Conservation (phyloP, 1,140 invertebrate genomes). For the Marisa cornuarietis region DNA sequence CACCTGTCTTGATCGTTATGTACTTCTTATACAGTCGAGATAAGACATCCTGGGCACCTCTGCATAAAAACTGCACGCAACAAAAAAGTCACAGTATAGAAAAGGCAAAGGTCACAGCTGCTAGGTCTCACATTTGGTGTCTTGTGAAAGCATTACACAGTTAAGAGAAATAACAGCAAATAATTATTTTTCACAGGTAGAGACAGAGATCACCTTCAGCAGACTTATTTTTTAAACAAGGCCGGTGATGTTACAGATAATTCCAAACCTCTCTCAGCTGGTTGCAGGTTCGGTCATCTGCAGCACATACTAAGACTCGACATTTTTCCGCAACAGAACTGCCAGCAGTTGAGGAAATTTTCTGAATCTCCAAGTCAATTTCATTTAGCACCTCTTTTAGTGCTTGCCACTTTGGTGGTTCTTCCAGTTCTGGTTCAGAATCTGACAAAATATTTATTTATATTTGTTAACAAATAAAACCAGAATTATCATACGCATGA, state of each 20-base stretch:
- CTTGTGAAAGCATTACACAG: too few species aligned
- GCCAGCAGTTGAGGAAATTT: constrained; percentile 10
- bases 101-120: background rate
- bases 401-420: constrained; percentile 89
- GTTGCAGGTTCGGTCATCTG: constrained; percentile 82
- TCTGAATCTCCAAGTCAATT: constrained; percentile 49
- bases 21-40: constrained; percentile 65
- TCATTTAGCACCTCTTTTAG: constrained; percentile 63
- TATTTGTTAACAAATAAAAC: background rate
- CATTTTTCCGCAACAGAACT: constrained; percentile 62
- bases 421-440: constrained; percentile 73
- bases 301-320: constrained; percentile 84
- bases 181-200: too few species aligned
- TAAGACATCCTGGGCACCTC: constrained; percentile 70
- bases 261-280: constrained; percentile 73
- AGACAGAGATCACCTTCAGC: too few species aligned
- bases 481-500: background rate
- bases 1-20: constrained; percentile 52
- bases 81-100: background rate
- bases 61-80: constrained; percentile 55
- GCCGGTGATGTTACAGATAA: background rate
- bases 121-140: too few species aligned
- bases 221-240: too few species aligned
- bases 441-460: background rate
- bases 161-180: too few species aligned